Conservation (phyloP, 1,140 invertebrate genomes). For the Pollicipes pollicipes region DNA sequence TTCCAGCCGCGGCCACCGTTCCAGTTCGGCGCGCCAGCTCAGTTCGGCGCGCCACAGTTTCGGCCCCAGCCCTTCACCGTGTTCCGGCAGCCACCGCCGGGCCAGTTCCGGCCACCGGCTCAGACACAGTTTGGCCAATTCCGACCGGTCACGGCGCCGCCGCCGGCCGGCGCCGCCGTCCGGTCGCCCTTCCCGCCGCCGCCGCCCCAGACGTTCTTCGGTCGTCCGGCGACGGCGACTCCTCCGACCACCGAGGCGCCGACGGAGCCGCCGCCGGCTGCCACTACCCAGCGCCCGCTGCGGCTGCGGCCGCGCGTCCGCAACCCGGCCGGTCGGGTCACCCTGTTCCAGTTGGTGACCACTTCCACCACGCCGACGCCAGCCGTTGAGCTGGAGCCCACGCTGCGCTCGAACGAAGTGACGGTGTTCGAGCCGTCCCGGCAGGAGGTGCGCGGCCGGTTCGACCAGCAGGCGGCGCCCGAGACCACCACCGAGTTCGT, state of each 20-base stretch:
- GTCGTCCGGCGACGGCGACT: too few relatives aligned
- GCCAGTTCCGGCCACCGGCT: neutral
- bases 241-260: too few relatives aligned
- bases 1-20: neutral
- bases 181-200: neutral
- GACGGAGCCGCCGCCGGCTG: too few relatives aligned
- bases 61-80: neutral
- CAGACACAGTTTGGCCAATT: neutral
- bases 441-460: neutral
- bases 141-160: too few relatives aligned
- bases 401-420: constrained; percentile 6
- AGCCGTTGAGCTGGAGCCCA: neutral
- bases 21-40: neutral
- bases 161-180: too few relatives aligned
- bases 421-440: neutral
- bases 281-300: neutral
- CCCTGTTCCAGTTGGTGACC: neutral
- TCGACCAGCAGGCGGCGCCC: neutral
- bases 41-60: neutral
- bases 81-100: neutral
- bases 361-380: neutral
- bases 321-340: neutral
- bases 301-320: neutral
- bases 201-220: too few relatives aligned
- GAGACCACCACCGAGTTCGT: neutral